Conservation (phyloP, 2,888 invertebrate species). For the Cryptosula pallasiana region DNA sequence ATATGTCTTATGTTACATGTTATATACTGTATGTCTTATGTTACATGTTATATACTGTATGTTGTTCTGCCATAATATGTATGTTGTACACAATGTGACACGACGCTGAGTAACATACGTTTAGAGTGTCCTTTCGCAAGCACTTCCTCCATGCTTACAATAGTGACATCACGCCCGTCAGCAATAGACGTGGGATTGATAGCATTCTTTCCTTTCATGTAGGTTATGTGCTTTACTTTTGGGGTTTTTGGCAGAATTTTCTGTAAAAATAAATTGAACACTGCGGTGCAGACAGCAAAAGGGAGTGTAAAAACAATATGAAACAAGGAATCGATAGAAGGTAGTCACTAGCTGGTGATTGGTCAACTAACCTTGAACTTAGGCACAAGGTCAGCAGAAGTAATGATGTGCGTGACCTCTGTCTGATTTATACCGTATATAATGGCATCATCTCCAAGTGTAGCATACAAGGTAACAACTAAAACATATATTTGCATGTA, state of each 20-base stretch:
- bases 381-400: slow-evolving; percentile 82
- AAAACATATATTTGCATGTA: too few species aligned
- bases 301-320: not conserved
- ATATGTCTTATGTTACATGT: too few species aligned
- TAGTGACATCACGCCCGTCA: slow-evolving; percentile 29
- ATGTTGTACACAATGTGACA: too few species aligned
- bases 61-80: too few species aligned
- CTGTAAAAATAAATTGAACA: slow-evolving; percentile 26
- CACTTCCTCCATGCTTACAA: slow-evolving; percentile 25
- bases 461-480: slow-evolving; percentile 95
- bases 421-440: slow-evolving; percentile 95
- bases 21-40: too few species aligned
- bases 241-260: slow-evolving; percentile 66
- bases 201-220: slow-evolving; percentile 37
- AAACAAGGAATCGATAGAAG: too few species aligned
- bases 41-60: too few species aligned
- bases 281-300: not conserved
- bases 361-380: slow-evolving; percentile 70
- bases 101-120: too few species aligned
- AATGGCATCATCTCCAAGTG: slow-evolving; percentile 92
- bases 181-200: slow-evolving; percentile 28
- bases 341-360: too few species aligned
- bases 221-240: slow-evolving; percentile 62
- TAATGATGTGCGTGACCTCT: slow-evolving; percentile 86
- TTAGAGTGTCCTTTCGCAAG: not conserved